Evolutionary conservation across 2,797 vertebrate genomes (phyloP), one percentile per base, ranked within the genome.

Genomic region (Gobio occitaniae): DNA sequence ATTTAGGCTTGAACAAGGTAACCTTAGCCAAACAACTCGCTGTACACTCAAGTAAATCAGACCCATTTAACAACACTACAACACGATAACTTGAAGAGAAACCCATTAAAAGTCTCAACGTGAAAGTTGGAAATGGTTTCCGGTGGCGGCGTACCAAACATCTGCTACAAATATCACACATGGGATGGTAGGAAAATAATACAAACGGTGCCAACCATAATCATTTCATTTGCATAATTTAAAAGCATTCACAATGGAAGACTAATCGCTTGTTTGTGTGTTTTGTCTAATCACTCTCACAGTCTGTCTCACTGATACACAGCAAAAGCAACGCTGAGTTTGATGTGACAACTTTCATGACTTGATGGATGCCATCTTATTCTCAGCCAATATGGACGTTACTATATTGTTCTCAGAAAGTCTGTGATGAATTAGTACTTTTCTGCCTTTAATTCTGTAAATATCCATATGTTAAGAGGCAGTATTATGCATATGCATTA

Each of bases 151-250:
- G 4, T 47, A 68, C 82, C 82, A 84, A 77, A 84, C 82, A 84
- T 84, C 82, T 84, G 82, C 82, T 84, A 68, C 74, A 77, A 77
- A 84, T 84, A 84, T 84, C 82, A 84, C 82, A 83, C 70, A 83
- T 66, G 71, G 70, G 81, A 72, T 66, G 44, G 70, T 25, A 61
- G 81, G 47, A 65, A 65, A 75, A 75, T 69, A 56, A 69, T 50
- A 65, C n/a, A 63, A 84, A 77, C 82, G 4, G 74, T n/a, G 12
- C 21, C 82, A 25, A 54, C 74, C 50, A 77, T 84, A 56, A 84
- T 84, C 74, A 84, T 84, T 77, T 69, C 82, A 69, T 84, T 84
- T 84, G 63, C 82, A 84, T 84, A 84, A 84, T 77, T 77, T 84
- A 77, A 77, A 84, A 69, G 82, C 82, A 84, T 84, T 77, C 72